These are phyloP conservation scores for Oscheius sp. DNA, from an alignment of 2,888 invertebrate genomes.

Conservation along the genomic window DNA sequence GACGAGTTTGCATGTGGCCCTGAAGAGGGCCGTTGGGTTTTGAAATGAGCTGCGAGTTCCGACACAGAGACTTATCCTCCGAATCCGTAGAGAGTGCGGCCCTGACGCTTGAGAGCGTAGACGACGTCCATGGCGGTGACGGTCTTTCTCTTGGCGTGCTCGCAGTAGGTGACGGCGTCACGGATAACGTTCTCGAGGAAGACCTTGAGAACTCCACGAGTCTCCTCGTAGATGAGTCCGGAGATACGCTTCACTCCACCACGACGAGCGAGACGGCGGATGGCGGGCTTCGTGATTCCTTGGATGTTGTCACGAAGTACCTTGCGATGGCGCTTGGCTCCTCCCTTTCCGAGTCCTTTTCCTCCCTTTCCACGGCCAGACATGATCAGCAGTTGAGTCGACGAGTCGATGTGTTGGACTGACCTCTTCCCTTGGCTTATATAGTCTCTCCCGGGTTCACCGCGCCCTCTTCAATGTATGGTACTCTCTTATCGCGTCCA, in stretches of 20 bases:
- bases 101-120: conserved; percentile 76
- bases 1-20: no score
- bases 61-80: conserved; percentile 58
- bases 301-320: conserved; percentile 79
- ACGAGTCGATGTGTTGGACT: no score
- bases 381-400: conserved; percentile 16
- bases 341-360: conserved; percentile 82
- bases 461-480: no score
- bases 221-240: conserved; percentile 67
- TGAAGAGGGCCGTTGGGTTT: no score
- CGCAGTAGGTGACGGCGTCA: conserved; percentile 88
- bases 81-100: conserved; percentile 72
- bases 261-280: conserved; percentile 76
- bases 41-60: no score
- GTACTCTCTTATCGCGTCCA: no score
- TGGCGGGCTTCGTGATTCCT: conserved; percentile 77
- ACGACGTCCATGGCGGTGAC: conserved; percentile 90
- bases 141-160: conserved; percentile 88
- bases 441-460: no score
- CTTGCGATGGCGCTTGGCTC: conserved; percentile 86
- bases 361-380: conserved; percentile 45
- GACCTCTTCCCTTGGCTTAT: no score
- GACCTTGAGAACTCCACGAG: conserved; percentile 63
- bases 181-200: conserved; percentile 86
- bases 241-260: conserved; percentile 75